phyloP scores from a whole-genome alignment of 1,140 invertebrate genomes.

The Carcinoscorpius rotundicauda region DNA sequence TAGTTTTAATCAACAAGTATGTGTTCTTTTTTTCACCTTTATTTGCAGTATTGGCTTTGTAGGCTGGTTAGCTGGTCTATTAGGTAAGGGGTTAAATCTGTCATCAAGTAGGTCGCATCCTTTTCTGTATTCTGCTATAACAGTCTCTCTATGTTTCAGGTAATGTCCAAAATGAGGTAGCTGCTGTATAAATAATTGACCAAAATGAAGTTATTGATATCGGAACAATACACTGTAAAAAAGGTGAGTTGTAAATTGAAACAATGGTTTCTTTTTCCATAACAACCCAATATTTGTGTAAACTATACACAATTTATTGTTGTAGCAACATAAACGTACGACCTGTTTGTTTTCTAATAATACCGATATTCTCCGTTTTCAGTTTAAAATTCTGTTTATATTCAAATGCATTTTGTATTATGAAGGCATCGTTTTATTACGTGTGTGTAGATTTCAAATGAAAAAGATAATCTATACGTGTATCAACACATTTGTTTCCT shows the following conservation, averaged over 20 bases:
- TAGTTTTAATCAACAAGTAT: background rate
- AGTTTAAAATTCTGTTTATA: too few species aligned
- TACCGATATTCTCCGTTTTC: too few species aligned
- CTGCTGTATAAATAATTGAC: conserved; percentile 31
- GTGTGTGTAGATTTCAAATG: too few species aligned
- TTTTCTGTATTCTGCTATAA: conserved; percentile 45
- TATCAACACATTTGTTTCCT: too few species aligned
- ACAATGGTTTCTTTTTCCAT: background rate
- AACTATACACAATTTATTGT: background rate
- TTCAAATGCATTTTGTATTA: too few species aligned
- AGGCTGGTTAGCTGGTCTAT: conserved; percentile 21
- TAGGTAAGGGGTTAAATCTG: conserved; percentile 9
- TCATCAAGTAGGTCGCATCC: conserved; percentile 31
- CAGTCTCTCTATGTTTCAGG: conserved; percentile 52
- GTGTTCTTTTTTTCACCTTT: conserved; percentile 6
- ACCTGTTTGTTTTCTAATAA: too few species aligned
- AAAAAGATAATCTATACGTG: too few species aligned
- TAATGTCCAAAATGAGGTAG: conserved; percentile 88
- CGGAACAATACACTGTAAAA: too few species aligned
- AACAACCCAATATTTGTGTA: background rate
- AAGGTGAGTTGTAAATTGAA: too few species aligned
- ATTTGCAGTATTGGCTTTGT: conserved; percentile 20
- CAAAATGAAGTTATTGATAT: background rate
- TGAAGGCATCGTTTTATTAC: too few species aligned
- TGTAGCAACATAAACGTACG: too few species aligned